A percentile compares a stretch with the other conserved stretches of the same genome.
Evolutionary conservation across 1,140 invertebrate species (phyloP).

Genomic region (Conus betulinus): DNA sequence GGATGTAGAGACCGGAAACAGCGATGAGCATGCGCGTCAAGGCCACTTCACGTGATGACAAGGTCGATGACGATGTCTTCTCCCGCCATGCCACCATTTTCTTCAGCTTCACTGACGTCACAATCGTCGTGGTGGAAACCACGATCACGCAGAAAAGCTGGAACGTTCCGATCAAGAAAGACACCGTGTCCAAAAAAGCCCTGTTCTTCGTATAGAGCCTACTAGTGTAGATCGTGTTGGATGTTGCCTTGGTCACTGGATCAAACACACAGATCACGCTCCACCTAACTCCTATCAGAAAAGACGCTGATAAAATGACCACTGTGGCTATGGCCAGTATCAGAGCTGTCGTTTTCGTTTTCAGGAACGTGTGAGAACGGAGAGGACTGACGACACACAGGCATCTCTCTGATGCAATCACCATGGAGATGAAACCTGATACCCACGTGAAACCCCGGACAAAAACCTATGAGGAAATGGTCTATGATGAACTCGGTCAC

Average conservation of each 20-base stretch:
- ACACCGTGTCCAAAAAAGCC: not conserved
- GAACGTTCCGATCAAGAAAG: not conserved
- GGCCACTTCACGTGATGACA: not conserved
- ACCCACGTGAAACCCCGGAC: too few species aligned
- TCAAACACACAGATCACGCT: slow-evolving; percentile 3
- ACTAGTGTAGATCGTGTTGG: not conserved
- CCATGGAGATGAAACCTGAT: too few species aligned
- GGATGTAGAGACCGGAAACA: not conserved
- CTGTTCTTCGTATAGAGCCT: not conserved
- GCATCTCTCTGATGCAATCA: too few species aligned
- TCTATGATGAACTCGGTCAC: not conserved
- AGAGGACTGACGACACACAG: too few species aligned
- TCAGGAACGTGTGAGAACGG: too few species aligned
- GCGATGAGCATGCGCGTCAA: slow-evolving; percentile 12
- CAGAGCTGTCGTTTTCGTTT: too few species aligned
- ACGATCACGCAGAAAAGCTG: not conserved
- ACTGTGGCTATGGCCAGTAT: too few species aligned
- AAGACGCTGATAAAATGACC: not conserved
- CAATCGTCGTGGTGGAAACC: not conserved
- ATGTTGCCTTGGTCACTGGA: not conserved
- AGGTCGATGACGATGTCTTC: not conserved
- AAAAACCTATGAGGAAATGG: not conserved
- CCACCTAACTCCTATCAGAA: not conserved
- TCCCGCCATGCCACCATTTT: not conserved
- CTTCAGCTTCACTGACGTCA: not conserved